Evolutionary conservation across 2,113 vertebrate species (phyloP), one percentile per base, ranked within the genome.

Genomic region (Nycticorax nycticorax): DNA sequence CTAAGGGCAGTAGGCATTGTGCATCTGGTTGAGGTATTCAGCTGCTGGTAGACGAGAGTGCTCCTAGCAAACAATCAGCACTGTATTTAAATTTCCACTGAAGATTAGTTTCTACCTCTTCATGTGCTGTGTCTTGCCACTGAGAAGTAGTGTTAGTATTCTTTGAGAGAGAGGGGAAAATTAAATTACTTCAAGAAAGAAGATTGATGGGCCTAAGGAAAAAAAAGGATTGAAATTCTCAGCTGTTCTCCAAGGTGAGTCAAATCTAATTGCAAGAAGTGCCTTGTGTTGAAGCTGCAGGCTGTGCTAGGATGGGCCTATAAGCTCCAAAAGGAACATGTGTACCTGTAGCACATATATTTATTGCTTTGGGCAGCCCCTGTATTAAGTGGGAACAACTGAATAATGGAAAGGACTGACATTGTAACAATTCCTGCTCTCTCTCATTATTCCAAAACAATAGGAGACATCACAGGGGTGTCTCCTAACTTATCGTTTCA

Each of bases 101-200:
- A 89, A 96, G 94, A 90, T 82, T 37, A 85, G 32, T 85, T 95
- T 93, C 69, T 97, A 86, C 33, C 32, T 69, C 20, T 92, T 85
- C 73, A 55, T 15, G 12, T 63, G 59, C 23, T 60, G 43, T 56
- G 80, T 92, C 69, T 69, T 89, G 39, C 79, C 32, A 69, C 52
- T 56, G 55, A 85, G 62, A 92, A 92, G 75, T 48, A 22, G 21
- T 22, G 21, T 48, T 80, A 92, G 45, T 66, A 72, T 92, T 82
- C 72, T 71, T 88, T 28, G 57, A 89, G 52, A 81, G 37, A 37
- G 45, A 20, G 56, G 8, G 27, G 30, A 12, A 86, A 89, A 96
- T 96, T 62, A 97, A 96, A 93, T 90, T 96, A 86, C 74, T 95
- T 92, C 62, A 89, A 95, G 35, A 91, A 93, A 91, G 32, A 96